Base-by-base conservation (phyloP, 2,113 vertebrate genomes). In the Camelus dromedarius region DNA sequence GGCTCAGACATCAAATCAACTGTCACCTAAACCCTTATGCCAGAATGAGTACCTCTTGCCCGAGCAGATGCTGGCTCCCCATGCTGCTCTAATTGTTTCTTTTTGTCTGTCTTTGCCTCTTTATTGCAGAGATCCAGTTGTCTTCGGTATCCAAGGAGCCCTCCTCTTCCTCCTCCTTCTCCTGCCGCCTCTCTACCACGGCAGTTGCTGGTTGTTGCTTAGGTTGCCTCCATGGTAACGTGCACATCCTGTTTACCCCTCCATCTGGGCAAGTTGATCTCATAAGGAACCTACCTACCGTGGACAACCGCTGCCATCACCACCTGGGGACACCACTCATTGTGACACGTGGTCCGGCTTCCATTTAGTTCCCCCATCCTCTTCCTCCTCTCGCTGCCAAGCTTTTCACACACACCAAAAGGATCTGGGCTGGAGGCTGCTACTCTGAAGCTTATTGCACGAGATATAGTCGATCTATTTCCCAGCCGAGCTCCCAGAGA, bases 221-320 rank as follows among this genome's bases (percentile, higher is more conserved):
- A 98, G 98, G 95, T 98, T 89, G 98, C 98, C 98, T 98, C 98
- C 98, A 97, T 98, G 97, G 98, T 99, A 99, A 99, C 98, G 99
- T 98, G 98, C 97, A 96, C 98, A 95, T 98, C 98, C 98, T 98
- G 98, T 98, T 98, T 98, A 98, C 97, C 98, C 98, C 97, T 98
- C 98, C 97, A 98, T 98, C 93, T 54, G 97, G 96, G 96, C 98
- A 98, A 98, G 94, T 97, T 92, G 97, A 98, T 96, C 97, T 99
- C 67, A 98, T 95, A 99, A 98, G 98, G 98, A 97, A 98, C 96
- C 89, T 95, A 79, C 81, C 85, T 96, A 73, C 69, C 38, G 77
- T 92, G 96, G 92, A 94, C 89, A 82, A 48, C 67, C 52, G 32
- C 85, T 93, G 76, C 95, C 95, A 18, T 58, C 72, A 54, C 35